Conservation (phyloP, 2,888 invertebrate species). For the Caenorhabditis wallacei region DNA sequence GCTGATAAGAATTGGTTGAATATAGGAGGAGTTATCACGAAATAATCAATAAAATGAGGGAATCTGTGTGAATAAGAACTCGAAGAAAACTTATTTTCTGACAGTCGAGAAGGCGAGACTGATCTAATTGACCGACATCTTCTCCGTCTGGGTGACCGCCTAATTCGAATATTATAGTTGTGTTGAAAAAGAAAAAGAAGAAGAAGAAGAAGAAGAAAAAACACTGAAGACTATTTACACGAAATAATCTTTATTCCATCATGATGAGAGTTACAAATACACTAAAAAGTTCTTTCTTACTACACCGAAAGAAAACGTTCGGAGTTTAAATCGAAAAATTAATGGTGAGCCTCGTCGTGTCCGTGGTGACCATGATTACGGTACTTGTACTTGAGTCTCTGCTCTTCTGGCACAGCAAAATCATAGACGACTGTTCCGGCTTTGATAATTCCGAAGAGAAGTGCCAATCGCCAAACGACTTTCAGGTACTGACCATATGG, state of each 20-base stretch:
- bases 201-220: too few relatives aligned
- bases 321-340: background rate
- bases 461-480: conserved; percentile 67
- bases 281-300: conserved; percentile 51
- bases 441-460: conserved; percentile 70
- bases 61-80: conserved; percentile 2
- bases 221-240: conserved; percentile 4
- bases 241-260: conserved; percentile 30
- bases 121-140: conserved; percentile 39
- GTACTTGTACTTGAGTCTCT: conserved; percentile 78
- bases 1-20: conserved; percentile 36
- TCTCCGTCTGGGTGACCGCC: conserved; percentile 13
- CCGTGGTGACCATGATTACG: conserved; percentile 72
- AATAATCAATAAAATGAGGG: conserved; percentile 34
- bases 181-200: background rate
- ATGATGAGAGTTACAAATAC: conserved; percentile 32
- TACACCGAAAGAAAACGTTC: conserved; percentile 50
- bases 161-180: conserved; percentile 37
- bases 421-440: conserved; percentile 75
- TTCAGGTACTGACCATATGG: conserved; percentile 73
- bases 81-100: background rate
- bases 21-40: conserved; percentile 32
- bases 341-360: conserved; percentile 65
- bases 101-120: background rate
- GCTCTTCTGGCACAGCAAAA: conserved; percentile 75